Evolutionary conservation across 53 echinoderm and acorn worm genomes (phyloP).

Genomic region (Glandiceps talaboti): DNA sequence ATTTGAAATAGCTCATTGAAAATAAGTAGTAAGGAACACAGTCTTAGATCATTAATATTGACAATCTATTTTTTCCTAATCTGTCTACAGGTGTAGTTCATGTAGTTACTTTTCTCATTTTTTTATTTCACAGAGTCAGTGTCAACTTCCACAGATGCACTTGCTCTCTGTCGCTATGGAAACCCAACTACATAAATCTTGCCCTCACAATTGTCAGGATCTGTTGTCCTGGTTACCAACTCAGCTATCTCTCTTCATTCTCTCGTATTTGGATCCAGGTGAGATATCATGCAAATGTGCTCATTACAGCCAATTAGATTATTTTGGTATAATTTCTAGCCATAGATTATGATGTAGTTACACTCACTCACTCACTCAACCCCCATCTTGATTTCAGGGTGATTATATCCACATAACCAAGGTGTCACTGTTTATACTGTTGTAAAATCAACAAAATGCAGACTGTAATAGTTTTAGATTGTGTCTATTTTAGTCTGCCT

Average conservation of each 20-base stretch:
- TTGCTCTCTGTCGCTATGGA: conserved; percentile 98
- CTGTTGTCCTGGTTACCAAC: conserved; percentile 95
- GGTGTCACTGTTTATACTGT: neutral
- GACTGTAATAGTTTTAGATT: no score
- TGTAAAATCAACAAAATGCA: no score
- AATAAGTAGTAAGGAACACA: no score
- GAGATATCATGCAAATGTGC: conserved; percentile 1
- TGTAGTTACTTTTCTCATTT: neutral
- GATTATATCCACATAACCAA: neutral
- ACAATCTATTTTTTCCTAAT: no score
- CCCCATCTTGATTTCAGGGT: no score
- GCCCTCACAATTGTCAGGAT: conserved; percentile 98
- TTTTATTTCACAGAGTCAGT: conserved; percentile 50
- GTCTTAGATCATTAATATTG: no score
- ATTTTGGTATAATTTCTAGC: neutral
- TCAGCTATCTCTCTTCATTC: conserved; percentile 68
- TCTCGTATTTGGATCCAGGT: conserved; percentile 93
- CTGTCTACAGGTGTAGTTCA: no score
- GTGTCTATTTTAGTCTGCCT: no score
- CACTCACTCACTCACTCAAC: neutral
- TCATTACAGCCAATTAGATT: neutral
- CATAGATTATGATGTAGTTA: neutral
- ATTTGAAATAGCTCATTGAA: no score
- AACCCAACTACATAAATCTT: conserved; percentile 91
- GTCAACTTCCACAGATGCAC: conserved; percentile 98